Base-by-base conservation (phyloP, 1,140 invertebrate genomes). In the Aphis gossypii region DNA sequence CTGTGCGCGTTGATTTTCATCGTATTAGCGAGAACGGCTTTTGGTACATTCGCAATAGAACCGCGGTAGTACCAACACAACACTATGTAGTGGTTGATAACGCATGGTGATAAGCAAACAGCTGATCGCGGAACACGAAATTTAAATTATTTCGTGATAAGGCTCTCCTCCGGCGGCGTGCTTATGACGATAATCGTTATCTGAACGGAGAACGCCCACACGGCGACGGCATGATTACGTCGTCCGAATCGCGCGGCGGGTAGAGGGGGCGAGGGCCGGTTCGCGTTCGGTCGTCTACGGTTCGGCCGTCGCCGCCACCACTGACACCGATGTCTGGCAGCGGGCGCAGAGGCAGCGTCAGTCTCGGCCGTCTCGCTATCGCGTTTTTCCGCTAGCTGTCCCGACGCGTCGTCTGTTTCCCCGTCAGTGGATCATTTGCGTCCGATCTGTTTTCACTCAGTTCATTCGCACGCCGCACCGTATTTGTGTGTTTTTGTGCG, bases 1-100 rank as follows among this genome's bases (percentile, higher is more conserved):
- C 60, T 76, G 14, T 76, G 4, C 5, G n/a, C 14, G 30, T 4
- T 18, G 14, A 68, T 14, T 76, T n/a, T 4, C 14, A 18, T 18
- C 14, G 30, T n/a, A 4, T 21, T 5, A 1, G n/a, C 14, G 14
- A 18, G 14, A 0, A n/a, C 1, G 0, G n/a, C 0, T 30, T 4
- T 30, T 8, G 25, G 30, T 20, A 30, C 9, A 11, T 4, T 14
- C 4, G 30, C 14, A 51, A 51, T 51, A 4, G 14, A 51, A 51
- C 48, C 48, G 48, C 48, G 48, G 48, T 51, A 14, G 48, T 3
- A 51, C 48, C 14, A 18, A 18, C 18, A 51, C 14, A 51, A 51
- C 48, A 51, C 48, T 14, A 4, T 20, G 48, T 51, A 11, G 14
- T 2, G 2, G 14, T 14, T 18, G 48, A 18, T 51, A 51, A n/a